Base-by-base conservation (phyloP, 2,888 invertebrate species). In the Noctua janthina region DNA sequence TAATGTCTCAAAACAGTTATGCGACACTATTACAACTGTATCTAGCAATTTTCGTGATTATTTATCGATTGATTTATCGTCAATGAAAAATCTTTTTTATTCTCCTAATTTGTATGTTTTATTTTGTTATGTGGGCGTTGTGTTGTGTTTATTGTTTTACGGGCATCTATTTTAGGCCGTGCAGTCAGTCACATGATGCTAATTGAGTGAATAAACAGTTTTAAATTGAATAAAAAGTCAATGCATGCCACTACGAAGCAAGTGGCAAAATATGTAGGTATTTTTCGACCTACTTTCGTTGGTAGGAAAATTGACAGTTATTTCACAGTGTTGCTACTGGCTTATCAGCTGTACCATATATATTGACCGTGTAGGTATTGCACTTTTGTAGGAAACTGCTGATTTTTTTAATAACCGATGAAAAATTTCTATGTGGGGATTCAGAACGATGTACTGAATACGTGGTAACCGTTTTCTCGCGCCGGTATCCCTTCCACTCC, bases 111-210 rank as follows among this genome's bases (percentile, higher is more conserved):
- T 78, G 13, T 76, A 67, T 81, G 70, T 83, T 74, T 78, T 74
- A 15, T 59, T 74, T 83, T 56, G 23, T 64, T 72, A 51, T 76
- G 69, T n/a, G 43, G 43, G 67, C 69, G 62, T 76, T 49, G 75
- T 80, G 51, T 84, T 87, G 72, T 80, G 82, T 85, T 82, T 88
- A 83, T 85, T 81, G 85, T 83, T 84, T 79, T 79, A 79, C 77
- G 71, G 68, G 62, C 75, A 56, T 89, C 81, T 89, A 85, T 90
- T 90, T 87, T 87, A 91, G 89, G 90, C 89, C 89, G 85, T 87
- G 79, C 86, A 89, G 88, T 92, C 89, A 89, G 91, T 94, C 92
- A 93, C 93, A 93, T 93, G 92, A 93, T 93, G 90, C 74, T 91
- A 91, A 93, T 93, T 92, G 86, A 88, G 80, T 82, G 83, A 88